Evolutionary conservation across 2,113 vertebrate species (phyloP).

Genomic region (Phyllostomus discolor): DNA sequence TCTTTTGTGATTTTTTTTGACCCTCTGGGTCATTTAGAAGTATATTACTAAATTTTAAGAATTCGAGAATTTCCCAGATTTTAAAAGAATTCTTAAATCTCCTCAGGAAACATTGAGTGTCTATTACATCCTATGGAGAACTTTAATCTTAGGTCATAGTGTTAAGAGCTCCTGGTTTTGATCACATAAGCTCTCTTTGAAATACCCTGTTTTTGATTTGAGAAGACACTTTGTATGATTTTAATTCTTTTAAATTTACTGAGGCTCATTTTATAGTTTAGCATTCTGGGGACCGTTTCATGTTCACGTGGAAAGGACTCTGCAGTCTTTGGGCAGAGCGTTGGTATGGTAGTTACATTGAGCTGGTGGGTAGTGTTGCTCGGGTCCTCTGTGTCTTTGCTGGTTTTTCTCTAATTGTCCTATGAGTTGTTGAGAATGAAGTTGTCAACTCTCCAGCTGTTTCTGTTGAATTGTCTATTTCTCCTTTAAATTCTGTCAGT

Average conservation of each 20-base stretch:
- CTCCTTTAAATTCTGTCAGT: too few relatives aligned
- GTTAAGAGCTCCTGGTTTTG: background rate
- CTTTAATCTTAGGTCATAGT: background rate
- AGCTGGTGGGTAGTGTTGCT: background rate
- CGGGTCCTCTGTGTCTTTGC: background rate
- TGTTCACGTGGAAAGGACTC: background rate
- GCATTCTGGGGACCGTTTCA: background rate
- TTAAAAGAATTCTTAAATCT: background rate
- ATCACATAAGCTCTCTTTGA: background rate
- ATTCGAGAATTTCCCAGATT: background rate
- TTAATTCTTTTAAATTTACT: background rate
- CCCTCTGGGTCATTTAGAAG: background rate
- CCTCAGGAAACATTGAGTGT: background rate
- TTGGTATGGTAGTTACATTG: background rate
- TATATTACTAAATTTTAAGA: background rate
- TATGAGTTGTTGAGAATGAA: too few relatives aligned
- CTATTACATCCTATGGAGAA: background rate
- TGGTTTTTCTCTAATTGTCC: too few relatives aligned
- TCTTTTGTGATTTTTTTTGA: background rate
- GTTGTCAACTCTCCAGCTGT: too few relatives aligned
- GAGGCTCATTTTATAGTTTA: background rate
- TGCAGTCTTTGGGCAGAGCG: background rate
- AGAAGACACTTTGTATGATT: background rate
- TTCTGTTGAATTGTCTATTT: too few relatives aligned
- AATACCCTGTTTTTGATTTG: background rate